A percentile compares a stretch with the other conserved stretches of the same genome.
phyloP scores from a whole-genome alignment of 2,113 vertebrate genomes.

The Rhynchopsitta pachyrhyncha region DNA sequence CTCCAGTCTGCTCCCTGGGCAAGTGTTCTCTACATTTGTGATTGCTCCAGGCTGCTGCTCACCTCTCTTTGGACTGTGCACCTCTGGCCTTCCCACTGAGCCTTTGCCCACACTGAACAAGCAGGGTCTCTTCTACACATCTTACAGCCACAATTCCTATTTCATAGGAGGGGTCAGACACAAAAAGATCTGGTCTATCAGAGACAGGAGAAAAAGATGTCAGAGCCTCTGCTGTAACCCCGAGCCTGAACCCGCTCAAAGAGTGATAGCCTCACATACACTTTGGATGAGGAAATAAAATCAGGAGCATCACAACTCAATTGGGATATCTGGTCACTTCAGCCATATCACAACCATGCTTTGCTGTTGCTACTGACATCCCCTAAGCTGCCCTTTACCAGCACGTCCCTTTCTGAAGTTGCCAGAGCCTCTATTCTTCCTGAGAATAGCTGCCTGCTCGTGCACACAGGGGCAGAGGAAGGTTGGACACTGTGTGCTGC shows the following conservation, averaged over 20 bases:
- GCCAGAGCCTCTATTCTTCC: constrained; percentile 53
- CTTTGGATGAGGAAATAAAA: not conserved
- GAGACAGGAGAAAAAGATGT: not conserved
- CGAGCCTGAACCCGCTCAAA: fast-evolving
- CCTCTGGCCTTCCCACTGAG: not conserved
- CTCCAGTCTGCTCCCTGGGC: not conserved
- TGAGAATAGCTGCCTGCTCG: constrained; percentile 48
- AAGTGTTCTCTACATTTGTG: not conserved
- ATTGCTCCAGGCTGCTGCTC: not conserved
- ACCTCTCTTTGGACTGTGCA: not conserved
- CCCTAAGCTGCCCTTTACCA: constrained; percentile 21
- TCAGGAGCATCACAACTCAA: not conserved
- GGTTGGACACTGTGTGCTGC: constrained; percentile 32
- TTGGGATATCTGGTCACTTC: not conserved
- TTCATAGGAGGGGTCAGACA: not conserved
- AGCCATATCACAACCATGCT: not conserved
- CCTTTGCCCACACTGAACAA: not conserved
- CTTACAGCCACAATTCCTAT: not conserved
- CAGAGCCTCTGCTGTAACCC: not conserved
- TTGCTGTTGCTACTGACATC: not conserved
- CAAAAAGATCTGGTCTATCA: not conserved
- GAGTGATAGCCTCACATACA: not conserved
- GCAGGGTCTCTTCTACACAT: not conserved
- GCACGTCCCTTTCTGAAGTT: constrained; percentile 32
- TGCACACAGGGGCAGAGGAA: constrained; percentile 43